These are phyloP conservation scores for Brachionus rotundiformis DNA, from an alignment of 1,140 invertebrate species.

Conservation along the genomic window DNA sequence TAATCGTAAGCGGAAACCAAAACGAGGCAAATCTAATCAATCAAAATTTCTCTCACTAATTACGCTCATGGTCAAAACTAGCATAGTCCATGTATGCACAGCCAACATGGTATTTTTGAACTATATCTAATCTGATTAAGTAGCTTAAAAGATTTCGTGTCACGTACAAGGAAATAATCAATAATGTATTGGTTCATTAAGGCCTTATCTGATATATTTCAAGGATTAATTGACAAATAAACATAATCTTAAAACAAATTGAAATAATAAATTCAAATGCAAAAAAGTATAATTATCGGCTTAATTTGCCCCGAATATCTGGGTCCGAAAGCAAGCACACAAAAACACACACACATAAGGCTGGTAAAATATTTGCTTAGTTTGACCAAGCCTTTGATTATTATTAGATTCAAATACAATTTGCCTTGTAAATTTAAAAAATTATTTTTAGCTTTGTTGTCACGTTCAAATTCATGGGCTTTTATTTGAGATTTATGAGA, in stretches of 20 bases:
- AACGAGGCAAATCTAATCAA: slow-evolving; percentile 1
- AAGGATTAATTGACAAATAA: slow-evolving; percentile 6
- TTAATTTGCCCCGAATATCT: not conserved
- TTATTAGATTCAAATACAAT: not conserved
- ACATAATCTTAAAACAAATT: slow-evolving; percentile 39
- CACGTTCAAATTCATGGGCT: not conserved
- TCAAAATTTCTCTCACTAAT: slow-evolving; percentile 24
- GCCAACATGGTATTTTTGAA: not conserved
- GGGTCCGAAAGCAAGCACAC: not conserved
- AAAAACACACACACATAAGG: slow-evolving; percentile 23
- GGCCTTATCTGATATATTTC: not conserved
- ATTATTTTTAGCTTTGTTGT: not conserved
- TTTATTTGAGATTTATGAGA: not conserved
- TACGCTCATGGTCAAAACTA: slow-evolving; percentile 8
- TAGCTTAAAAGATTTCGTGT: slow-evolving; percentile 38
- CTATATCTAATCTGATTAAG: slow-evolving; percentile 39
- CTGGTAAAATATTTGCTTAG: not conserved
- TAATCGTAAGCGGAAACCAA: not conserved
- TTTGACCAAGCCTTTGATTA: slow-evolving; percentile 22
- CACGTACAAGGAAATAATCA: slow-evolving; percentile 42
- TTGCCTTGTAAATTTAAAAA: not conserved
- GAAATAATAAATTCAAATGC: not conserved
- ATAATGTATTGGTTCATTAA: not conserved
- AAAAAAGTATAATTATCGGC: not conserved
- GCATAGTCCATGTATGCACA: not conserved